phyloP scores from a whole-genome alignment of 2,113 vertebrate species.

The Uria aalge region DNA sequence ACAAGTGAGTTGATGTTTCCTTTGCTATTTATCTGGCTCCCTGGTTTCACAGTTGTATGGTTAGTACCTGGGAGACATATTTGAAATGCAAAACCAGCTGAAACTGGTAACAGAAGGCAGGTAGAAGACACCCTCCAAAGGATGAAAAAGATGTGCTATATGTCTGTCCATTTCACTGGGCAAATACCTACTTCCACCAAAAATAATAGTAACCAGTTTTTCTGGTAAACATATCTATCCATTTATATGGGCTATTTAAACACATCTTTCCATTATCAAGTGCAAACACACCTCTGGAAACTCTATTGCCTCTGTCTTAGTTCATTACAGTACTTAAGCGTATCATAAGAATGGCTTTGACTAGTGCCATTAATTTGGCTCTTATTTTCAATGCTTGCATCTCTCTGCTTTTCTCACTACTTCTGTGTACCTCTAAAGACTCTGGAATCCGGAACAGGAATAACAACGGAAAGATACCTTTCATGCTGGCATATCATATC shows the following conservation, averaged over 20 bases:
- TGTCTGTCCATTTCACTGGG: background rate
- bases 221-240: background rate
- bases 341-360: background rate
- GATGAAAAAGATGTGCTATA: slow-evolving; percentile 67
- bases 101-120: slow-evolving; percentile 24
- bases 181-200: background rate
- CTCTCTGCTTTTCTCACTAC: background rate
- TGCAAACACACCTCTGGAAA: background rate
- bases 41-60: slow-evolving; percentile 74
- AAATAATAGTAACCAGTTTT: background rate
- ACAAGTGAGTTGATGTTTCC: slow-evolving; percentile 82
- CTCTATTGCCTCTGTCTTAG: background rate
- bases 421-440: background rate
- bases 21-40: slow-evolving; percentile 82
- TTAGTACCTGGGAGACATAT: slow-evolving; percentile 75
- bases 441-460: background rate
- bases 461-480: background rate
- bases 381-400: background rate
- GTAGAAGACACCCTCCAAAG: slow-evolving; percentile 73
- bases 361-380: background rate
- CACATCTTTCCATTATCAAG: background rate
- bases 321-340: background rate
- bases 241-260: background rate
- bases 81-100: slow-evolving; percentile 74
- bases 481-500: background rate